phyloP scores from a whole-genome alignment of 2,888 invertebrate species.

The Drosophila mayaguana region DNA sequence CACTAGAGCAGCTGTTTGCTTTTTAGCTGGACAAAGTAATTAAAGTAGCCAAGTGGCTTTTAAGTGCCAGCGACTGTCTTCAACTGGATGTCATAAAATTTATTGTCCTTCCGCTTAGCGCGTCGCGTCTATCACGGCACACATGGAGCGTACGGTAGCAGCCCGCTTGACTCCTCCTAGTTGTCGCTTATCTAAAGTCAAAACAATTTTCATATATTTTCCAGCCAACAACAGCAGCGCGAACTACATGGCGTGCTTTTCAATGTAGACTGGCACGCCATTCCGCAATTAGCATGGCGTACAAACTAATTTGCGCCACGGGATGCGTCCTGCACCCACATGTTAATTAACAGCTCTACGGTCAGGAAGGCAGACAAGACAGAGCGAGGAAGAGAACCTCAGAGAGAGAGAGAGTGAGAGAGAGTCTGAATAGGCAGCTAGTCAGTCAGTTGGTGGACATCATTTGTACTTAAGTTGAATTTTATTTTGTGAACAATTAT shows the following conservation, averaged over 20 bases:
- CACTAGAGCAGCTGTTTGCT: constrained; percentile 67
- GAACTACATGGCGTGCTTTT: constrained; percentile 63
- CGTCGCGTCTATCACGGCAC: constrained; percentile 72
- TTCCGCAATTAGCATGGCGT: constrained; percentile 83
- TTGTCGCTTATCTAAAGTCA: constrained; percentile 84
- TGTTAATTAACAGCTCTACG: constrained; percentile 72
- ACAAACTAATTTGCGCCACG: constrained; percentile 83
- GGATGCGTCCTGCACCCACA: constrained; percentile 79
- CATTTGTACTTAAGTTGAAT: constrained; percentile 82
- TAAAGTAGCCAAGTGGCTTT: constrained; percentile 65
- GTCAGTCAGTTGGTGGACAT: constrained; percentile 48
- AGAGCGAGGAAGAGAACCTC: neutral
- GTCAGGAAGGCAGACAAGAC: neutral
- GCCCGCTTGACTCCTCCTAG: constrained; percentile 51
- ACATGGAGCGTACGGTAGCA: constrained; percentile 10
- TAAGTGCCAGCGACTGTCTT: constrained; percentile 57
- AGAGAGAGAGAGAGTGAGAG: neutral
- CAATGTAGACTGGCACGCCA: constrained; percentile 82
- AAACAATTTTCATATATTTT: constrained; percentile 84
- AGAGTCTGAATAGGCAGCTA: constrained; percentile 1
- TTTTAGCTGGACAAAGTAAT: constrained; percentile 52
- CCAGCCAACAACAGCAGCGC: constrained; percentile 29
- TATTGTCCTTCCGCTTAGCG: constrained; percentile 74
- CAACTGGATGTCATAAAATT: constrained; percentile 81
- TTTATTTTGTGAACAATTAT: constrained; percentile 84